These are phyloP conservation scores for Sarotherodon lohbergeri DNA, from an alignment of 2,113 vertebrate species.

Conservation along the genomic window DNA sequence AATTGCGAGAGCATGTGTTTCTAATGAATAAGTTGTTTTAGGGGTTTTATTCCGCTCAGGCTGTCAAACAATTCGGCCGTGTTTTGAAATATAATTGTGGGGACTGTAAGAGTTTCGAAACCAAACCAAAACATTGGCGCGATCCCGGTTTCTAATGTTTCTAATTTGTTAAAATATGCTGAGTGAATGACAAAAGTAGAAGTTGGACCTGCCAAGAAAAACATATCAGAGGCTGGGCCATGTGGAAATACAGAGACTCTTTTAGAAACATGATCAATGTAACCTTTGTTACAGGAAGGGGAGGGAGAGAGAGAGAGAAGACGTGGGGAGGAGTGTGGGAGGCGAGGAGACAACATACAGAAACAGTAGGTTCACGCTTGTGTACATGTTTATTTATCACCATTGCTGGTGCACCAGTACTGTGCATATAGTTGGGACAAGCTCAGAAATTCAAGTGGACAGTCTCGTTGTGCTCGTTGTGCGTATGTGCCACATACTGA, in stretches of 20 bases:
- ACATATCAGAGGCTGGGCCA: conserved; percentile 66
- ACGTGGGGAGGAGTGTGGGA: conserved; percentile 23
- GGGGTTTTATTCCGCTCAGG: conserved; percentile 65
- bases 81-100: conserved; percentile 76
- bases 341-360: conserved; percentile 63
- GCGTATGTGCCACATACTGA: not conserved
- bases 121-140: conserved; percentile 73
- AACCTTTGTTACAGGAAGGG: conserved; percentile 73
- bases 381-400: conserved; percentile 57
- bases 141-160: conserved; percentile 74
- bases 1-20: conserved; percentile 79
- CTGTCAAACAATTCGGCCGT: conserved; percentile 74
- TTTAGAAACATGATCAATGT: conserved; percentile 75
- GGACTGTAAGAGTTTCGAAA: conserved; percentile 65
- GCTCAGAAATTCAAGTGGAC: conserved; percentile 14
- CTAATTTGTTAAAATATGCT: conserved; percentile 77
- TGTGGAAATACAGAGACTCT: conserved; percentile 62
- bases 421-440: not conserved
- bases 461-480: not conserved
- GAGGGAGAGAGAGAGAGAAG: conserved; percentile 36
- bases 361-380: conserved; percentile 52
- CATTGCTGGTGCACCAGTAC: not conserved
- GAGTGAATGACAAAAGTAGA: conserved; percentile 72
- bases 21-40: conserved; percentile 77
- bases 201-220: conserved; percentile 71